Evolutionary conservation across 1,140 invertebrate genomes (phyloP).

Genomic region (Drosophila kurseongensis): DNA sequence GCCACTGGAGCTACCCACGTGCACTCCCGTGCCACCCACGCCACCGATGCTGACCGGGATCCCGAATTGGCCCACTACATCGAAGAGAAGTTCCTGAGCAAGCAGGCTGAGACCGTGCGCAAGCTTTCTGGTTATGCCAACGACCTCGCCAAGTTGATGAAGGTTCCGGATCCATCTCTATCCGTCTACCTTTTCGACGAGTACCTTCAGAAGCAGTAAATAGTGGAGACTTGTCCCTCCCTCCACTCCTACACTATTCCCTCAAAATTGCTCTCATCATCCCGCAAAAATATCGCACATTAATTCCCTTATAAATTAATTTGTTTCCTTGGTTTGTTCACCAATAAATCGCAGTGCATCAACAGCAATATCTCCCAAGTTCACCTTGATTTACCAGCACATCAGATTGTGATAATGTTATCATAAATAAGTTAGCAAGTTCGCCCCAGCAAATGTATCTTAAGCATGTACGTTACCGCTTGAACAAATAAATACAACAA

Average conservation of each 20-base stretch:
- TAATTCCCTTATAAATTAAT: conserved; percentile 37
- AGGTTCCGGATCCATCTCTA: conserved; percentile 87
- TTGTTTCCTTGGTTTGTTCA: conserved; percentile 56
- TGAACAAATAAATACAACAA: conserved; percentile 70
- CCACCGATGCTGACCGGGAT: conserved; percentile 85
- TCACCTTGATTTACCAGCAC: conserved; percentile 61
- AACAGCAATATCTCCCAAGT: conserved; percentile 39
- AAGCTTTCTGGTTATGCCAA: conserved; percentile 89
- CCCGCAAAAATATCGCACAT: conserved; percentile 16
- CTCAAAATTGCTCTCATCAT: conserved; percentile 52
- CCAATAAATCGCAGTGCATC: conserved; percentile 69
- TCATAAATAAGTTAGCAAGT: conserved; percentile 69
- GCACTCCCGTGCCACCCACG: conserved; percentile 85
- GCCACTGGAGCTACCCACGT: conserved; percentile 89
- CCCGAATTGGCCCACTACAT: conserved; percentile 90
- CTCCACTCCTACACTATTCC: background rate
- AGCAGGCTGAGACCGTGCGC: conserved; percentile 88
- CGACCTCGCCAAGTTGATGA: conserved; percentile 89
- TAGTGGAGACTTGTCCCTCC: conserved; percentile 4
- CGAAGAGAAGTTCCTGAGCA: conserved; percentile 90
- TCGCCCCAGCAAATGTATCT: conserved; percentile 71
- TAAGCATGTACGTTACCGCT: conserved; percentile 66
- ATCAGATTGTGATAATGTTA: conserved; percentile 73
- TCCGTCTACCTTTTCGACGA: conserved; percentile 91
- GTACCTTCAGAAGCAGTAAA: conserved; percentile 88